phyloP scores from a whole-genome alignment of 2,113 vertebrate species.

The Piprites chloris region DNA sequence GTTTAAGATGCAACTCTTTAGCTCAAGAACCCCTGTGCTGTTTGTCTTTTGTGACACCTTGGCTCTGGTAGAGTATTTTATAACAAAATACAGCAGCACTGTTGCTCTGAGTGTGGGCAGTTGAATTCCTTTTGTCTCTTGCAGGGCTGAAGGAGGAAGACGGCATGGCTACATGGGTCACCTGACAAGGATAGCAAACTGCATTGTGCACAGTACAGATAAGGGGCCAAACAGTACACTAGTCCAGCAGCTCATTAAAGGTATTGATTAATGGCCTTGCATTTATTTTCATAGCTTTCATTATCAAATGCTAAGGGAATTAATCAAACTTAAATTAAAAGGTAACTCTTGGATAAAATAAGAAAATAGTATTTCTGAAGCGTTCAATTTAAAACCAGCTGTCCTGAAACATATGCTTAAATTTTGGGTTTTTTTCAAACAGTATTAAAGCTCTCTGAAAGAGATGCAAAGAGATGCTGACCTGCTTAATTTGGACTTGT shows the following conservation, averaged over 20 bases:
- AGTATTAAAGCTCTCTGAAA: neutral
- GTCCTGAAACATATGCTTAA: neutral
- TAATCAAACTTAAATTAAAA: neutral
- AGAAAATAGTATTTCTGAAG: neutral
- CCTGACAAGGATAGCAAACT: slow-evolving; percentile 96
- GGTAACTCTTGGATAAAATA: neutral
- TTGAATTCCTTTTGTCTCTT: neutral
- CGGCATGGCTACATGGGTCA: slow-evolving; percentile 97
- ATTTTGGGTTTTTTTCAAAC: neutral
- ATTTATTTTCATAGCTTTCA: neutral
- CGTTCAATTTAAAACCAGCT: neutral
- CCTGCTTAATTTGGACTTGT: neutral
- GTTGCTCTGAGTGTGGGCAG: neutral
- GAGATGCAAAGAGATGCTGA: neutral
- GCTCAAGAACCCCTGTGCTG: neutral
- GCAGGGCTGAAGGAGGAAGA: slow-evolving; percentile 90
- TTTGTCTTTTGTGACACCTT: neutral
- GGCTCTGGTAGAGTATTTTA: neutral
- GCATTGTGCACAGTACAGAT: slow-evolving; percentile 91
- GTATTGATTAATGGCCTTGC: slow-evolving; percentile 51
- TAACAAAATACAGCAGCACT: accelerated
- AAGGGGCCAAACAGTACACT: slow-evolving; percentile 88
- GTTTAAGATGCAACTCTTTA: neutral
- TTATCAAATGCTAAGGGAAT: neutral
- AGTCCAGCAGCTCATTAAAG: slow-evolving; percentile 90